Evolutionary conservation across 1,140 invertebrate species (phyloP).

Genomic region (Sycobia sp.): DNA sequence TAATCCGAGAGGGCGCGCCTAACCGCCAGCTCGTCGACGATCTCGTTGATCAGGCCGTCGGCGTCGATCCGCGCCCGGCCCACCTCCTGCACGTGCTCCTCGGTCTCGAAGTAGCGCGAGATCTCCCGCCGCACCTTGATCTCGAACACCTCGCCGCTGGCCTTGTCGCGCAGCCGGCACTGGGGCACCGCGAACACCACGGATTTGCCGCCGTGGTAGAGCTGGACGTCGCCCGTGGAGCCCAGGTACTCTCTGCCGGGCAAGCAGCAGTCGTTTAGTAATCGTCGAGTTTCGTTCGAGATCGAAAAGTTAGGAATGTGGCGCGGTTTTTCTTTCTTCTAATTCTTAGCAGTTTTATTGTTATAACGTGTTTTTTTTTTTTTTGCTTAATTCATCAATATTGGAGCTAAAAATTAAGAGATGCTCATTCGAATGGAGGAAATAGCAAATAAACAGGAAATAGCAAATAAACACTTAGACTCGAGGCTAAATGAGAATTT

Average conservation of each 20-base stretch:
- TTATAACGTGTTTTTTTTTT: no score
- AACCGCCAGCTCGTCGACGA: conserved; percentile 45
- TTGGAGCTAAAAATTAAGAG: no score
- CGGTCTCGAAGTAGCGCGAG: conserved; percentile 43
- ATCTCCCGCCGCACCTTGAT: conserved; percentile 42
- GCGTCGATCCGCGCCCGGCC: conserved; percentile 41
- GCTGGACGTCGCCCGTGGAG: conserved; percentile 41
- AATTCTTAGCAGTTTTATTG: no score
- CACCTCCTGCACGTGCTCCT: conserved; percentile 29
- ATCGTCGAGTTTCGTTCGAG: no score
- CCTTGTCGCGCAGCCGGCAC: background rate
- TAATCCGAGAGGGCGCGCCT: conserved; percentile 44
- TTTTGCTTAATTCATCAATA: no score
- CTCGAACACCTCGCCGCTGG: conserved; percentile 35
- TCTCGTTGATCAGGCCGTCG: conserved; percentile 45
- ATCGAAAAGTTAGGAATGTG: no score
- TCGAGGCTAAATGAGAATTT: no score
- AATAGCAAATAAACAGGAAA: no score
- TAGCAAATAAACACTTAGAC: no score
- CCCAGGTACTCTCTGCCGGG: conserved; percentile 40
- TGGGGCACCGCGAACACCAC: conserved; percentile 43
- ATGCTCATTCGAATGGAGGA: no score
- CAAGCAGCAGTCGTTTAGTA: no score
- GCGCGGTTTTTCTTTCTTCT: no score
- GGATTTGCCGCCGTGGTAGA: conserved; percentile 49